Conservation (phyloP, 1,140 invertebrate species). For the Hyphantria cunea region DNA sequence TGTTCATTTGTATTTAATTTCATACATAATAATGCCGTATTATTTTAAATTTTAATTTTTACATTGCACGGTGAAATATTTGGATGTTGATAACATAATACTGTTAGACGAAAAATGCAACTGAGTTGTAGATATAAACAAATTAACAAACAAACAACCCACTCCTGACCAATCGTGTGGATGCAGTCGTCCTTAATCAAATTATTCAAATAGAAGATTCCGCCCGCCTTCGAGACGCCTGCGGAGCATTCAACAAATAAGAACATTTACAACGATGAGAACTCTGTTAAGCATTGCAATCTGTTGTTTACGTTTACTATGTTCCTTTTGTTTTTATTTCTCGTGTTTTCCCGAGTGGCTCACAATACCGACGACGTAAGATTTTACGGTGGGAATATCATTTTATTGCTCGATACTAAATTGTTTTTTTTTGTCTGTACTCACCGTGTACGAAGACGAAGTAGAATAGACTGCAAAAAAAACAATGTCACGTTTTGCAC, state of each 20-base stretch:
- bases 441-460: too few relatives aligned
- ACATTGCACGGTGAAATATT: too few relatives aligned
- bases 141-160: constrained; percentile 12
- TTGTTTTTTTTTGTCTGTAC: too few relatives aligned
- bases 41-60: too few relatives aligned
- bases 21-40: too few relatives aligned
- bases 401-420: too few relatives aligned
- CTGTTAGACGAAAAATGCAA: constrained; percentile 1
- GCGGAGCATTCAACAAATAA: constrained; percentile 64
- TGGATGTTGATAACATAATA: neutral
- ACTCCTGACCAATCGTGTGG: constrained; percentile 27
- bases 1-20: too few relatives aligned
- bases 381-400: too few relatives aligned
- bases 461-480: too few relatives aligned
- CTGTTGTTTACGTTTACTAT: constrained; percentile 29
- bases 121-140: neutral
- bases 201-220: constrained; percentile 75
- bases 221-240: constrained; percentile 52
- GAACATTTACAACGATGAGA: constrained; percentile 54
- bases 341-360: constrained; percentile 1
- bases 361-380: too few relatives aligned
- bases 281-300: constrained; percentile 55
- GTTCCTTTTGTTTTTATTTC: constrained; percentile 25
- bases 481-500: too few relatives aligned
- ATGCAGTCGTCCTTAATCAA: constrained; percentile 61